Evolutionary conservation across 2,797 vertebrate species (phyloP), one percentile per base, ranked within the genome.

Genomic region (Tapera naevia): DNA sequence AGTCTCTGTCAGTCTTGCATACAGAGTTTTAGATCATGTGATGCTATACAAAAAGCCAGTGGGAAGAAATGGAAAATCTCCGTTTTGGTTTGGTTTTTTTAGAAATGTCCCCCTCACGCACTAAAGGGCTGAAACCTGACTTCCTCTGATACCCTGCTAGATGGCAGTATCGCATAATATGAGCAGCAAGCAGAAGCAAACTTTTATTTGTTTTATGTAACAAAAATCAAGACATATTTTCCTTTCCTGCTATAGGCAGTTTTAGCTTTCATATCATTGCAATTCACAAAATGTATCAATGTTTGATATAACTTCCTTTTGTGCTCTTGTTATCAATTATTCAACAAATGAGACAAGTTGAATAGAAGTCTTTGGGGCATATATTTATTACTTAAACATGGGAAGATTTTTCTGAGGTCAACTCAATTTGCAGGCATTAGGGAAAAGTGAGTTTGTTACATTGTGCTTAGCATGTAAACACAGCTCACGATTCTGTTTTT

Each of bases 131-230:
- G 91, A 92, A 88, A 70, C 27, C 11, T 79, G 41, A 30, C 30
- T 94, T 96, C 48, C 58, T 13, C 43, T 30, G 45, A 1, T 88
- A 54, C 80, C 45, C 86, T 89, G 89, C 94, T 97, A 93, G 84
- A 53, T 86, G 84, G 84, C 87, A 85, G 83, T 43, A 11, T 86
- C 86, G 48, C 78, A 65, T 86, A 86, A 57, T 14, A 27, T 6
- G 25, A 96, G 67, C 69, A 87, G 27, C 5, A 11, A 79, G 69
- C 51, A 17, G 64, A 89, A 51, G 57, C 54, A 22, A 70, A 56
- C 13, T 1, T 13, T 43, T 35, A 3, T 11, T 56, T 57, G 56
- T 50, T 45, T 48, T 58, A 39, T 24, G 0, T 58, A 64, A 81
- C 61, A 88, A 39, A 87, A 58, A 65, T 69, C 46, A 60, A 57